Conservation (phyloP, 2,113 vertebrate genomes). For the Oceanodroma tethys region DNA sequence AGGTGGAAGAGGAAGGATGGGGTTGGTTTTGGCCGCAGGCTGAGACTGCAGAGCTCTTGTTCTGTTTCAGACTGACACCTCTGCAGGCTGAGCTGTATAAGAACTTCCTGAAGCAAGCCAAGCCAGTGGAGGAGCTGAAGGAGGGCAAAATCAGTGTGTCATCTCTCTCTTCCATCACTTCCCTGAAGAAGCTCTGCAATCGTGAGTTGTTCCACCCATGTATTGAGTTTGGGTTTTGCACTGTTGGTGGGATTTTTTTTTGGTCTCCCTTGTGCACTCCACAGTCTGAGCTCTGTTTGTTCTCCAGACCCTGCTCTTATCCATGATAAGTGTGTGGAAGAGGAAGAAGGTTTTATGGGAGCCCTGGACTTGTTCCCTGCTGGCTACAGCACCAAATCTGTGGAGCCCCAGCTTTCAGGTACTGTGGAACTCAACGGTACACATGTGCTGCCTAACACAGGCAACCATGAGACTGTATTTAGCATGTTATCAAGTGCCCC, state of each 20-base stretch:
- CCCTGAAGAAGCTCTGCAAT: slow-evolving; percentile 96
- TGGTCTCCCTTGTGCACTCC: background rate
- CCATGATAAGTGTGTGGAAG: slow-evolving; percentile 90
- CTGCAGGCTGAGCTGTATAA: slow-evolving; percentile 90
- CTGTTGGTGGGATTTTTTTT: background rate
- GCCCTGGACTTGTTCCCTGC: slow-evolving; percentile 86
- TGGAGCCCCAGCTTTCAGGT: slow-evolving; percentile 96
- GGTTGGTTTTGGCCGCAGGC: background rate
- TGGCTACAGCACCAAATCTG: slow-evolving; percentile 83
- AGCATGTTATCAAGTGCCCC: background rate
- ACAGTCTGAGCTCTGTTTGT: background rate
- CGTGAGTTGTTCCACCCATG: slow-evolving; percentile 77
- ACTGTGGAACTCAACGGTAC: background rate
- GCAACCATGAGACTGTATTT: background rate
- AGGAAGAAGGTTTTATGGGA: slow-evolving; percentile 89
- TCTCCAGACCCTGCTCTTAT: slow-evolving; percentile 88
- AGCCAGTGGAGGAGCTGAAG: slow-evolving; percentile 83
- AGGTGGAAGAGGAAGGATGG: background rate
- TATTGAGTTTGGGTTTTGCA: background rate
- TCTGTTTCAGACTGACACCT: slow-evolving; percentile 82
- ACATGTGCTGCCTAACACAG: background rate
- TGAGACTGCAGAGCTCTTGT: background rate
- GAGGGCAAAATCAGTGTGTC: slow-evolving; percentile 89
- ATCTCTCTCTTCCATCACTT: slow-evolving; percentile 95
- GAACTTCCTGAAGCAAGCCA: slow-evolving; percentile 88